Evolutionary conservation across 2,888 invertebrate genomes (phyloP), one percentile per base, ranked within the genome.

Genomic region (Synanthedon formicaeformis): DNA sequence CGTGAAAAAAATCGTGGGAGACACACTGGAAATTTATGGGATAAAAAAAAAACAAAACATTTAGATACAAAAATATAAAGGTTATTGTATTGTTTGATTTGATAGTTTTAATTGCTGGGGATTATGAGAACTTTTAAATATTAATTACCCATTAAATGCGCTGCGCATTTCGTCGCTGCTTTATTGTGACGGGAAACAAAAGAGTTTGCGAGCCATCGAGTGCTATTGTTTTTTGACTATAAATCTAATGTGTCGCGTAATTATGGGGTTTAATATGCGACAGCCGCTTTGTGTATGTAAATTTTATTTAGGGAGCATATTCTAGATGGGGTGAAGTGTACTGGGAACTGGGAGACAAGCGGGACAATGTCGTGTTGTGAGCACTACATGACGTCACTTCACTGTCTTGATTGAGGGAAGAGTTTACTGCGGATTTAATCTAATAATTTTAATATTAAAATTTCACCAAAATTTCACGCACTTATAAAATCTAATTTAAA

Each of bases 131-230:
- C 78, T 74, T 72, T 69, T 67, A 40, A 34, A 71, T 80, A 77
- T 83, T 84, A 86, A 86, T 87, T 85, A 85, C 76, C 75, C 75
- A 64, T 64, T 79, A 84, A 85, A 86, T 81, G 85, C 83, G 80
- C 78, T 70, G 59, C 65, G 71, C 71, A 67, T 68, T 71, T 75
- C 73, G 73, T 69, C 71, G 67, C 67, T 62, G 64, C 59, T 60
- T 60, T 60, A 58, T 71, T 69, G 60, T 59, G 54, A 56, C 40
- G 58, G 59, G 69, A 75, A 75, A 81, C 76, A 76, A 80, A 81
- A 76, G 81, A 79, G 81, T 81, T 76, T 65, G 68, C 54, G 34
- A 34, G 69, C 65, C 64, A 71, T 78, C 64, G 63, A 72, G 65
- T 57, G 57, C 64, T 65, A 74, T 87, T 86, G 87, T 87, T 82